Evolutionary conservation across 2,888 invertebrate genomes (phyloP).

Genomic region (Caenorhabditis japonica): DNA sequence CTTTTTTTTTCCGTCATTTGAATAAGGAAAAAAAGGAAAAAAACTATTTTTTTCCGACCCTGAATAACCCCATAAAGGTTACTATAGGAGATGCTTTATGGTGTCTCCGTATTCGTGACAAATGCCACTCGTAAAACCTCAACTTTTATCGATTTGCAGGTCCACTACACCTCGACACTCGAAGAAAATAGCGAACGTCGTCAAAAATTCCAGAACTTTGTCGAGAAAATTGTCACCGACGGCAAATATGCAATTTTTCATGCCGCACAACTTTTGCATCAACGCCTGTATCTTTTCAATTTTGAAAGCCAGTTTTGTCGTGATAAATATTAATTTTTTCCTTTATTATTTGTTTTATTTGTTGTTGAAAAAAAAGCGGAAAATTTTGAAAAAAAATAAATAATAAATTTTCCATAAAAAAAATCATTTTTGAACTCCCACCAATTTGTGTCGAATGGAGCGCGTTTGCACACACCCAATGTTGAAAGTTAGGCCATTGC

Average conservation of each 20-base stretch:
- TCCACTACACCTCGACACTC: background rate
- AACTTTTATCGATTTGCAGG: background rate
- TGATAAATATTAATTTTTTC: conserved; percentile 24
- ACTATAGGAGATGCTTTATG: no score
- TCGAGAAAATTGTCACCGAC: conserved; percentile 16
- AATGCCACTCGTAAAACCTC: conserved; percentile 9
- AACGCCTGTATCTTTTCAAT: conserved; percentile 34
- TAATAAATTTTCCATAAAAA: no score
- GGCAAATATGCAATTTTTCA: conserved; percentile 27
- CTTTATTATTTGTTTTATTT: background rate
- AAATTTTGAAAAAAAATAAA: background rate
- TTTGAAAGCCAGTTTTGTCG: conserved; percentile 34
- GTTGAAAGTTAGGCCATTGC: no score
- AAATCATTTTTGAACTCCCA: no score
- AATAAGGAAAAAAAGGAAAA: no score
- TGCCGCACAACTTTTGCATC: conserved; percentile 15
- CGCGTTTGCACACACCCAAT: no score
- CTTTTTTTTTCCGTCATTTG: no score
- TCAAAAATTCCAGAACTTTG: conserved; percentile 12
- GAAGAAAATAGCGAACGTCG: background rate
- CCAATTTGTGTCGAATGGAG: no score
- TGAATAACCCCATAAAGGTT: no score
- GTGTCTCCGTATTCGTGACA: no score
- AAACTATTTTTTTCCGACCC: no score
- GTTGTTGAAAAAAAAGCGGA: conserved; percentile 3